Conservation (phyloP, 2,888 invertebrate genomes). For the Morpho helenor region DNA sequence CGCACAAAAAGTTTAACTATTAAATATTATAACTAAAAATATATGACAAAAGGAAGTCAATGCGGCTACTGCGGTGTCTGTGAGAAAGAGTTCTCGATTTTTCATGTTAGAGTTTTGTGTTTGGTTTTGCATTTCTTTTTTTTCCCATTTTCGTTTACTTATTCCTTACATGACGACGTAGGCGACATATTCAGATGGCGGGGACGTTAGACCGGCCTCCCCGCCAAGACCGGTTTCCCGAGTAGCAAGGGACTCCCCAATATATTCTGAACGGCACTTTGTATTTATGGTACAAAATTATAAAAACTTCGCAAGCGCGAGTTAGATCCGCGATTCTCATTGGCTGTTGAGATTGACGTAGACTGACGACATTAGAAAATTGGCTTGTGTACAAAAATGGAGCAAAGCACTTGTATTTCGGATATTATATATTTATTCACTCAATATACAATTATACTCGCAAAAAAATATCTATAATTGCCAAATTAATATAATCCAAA, state of each 20-base stretch:
- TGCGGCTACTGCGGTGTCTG: conserved; percentile 44
- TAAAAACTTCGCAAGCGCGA: conserved; percentile 55
- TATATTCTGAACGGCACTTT: neutral
- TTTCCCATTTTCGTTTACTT: conserved; percentile 27
- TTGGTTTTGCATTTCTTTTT: no score
- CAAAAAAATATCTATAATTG: no score
- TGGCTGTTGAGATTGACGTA: conserved; percentile 32
- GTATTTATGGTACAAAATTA: conserved; percentile 32
- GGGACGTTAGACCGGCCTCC: conserved; percentile 44
- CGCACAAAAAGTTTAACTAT: no score
- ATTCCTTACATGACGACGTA: no score
- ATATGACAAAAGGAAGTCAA: conserved; percentile 43
- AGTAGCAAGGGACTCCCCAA: conserved; percentile 51
- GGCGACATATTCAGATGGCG: conserved; percentile 37
- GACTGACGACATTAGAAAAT: conserved; percentile 1
- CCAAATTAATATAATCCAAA: no score
- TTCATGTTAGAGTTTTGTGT: conserved; percentile 36
- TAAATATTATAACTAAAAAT: neutral
- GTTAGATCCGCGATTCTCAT: conserved; percentile 40
- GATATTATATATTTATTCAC: no score
- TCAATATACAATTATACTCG: no score
- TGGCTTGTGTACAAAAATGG: no score
- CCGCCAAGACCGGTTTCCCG: conserved; percentile 45
- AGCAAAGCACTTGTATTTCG: no score
- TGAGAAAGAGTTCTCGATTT: conserved; percentile 44